Evolutionary conservation across 2,113 vertebrate genomes (phyloP), one percentile per base, ranked within the genome.

Genomic region (Archilochus colubris): DNA sequence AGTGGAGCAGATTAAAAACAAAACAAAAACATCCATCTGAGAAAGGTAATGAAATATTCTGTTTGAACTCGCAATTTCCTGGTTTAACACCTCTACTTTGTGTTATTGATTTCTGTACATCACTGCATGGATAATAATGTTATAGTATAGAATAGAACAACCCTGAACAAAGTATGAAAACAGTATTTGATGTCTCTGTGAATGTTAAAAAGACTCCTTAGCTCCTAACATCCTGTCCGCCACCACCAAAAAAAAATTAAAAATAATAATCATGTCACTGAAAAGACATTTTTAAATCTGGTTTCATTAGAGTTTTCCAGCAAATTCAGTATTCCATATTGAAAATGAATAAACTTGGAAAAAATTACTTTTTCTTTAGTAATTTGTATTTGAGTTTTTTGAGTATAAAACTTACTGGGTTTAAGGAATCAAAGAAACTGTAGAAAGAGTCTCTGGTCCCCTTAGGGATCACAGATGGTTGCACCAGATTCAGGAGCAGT

Each of bases 31-130:
- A 91, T 46, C 38, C 20, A 61, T 77, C 64, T 96, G 58, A 61
- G 66, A 96, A 92, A 86, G 53, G 61, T 72, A 88, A 86, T 86
- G 25, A 90, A 95, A 93, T 92, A 95, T 75, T 96, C 83, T 78
- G 44, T 95, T 91, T 96, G 72, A 94, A 91, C 23, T 89, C 58
- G 22, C 73, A 86, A 57, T 95, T 95, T 90, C 66, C 50, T 92
- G 57, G 75, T 95, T 95, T 66, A 95, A 79, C 88, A 72, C 69
- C 20, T 88, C n/a, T 46, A 50, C 69, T 93, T 95, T 84, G 46
- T 86, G 75, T n/a, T 94, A 89, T 54, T 86, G 88, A 92, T 88
- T 94, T 88, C 82, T 82, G 31, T 68, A 75, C 30, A 36, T 84
- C 66, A 78, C 27, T 93, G 77, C 24, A n/a, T 75, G 12, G 63